Base-by-base conservation (phyloP, 2,888 invertebrate species). In the Tridacna gigas region DNA sequence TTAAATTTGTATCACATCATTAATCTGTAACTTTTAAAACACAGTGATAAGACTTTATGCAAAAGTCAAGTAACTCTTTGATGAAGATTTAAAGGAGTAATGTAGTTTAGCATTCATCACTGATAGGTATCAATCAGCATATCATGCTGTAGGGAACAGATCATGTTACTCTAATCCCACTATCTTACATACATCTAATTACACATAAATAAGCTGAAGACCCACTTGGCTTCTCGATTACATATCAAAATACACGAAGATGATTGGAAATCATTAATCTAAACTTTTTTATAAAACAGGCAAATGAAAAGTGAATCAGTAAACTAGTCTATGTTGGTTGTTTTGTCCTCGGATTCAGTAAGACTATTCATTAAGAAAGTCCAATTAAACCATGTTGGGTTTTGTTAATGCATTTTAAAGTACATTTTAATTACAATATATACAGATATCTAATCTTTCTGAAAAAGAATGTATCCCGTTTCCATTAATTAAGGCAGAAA, bases 171-270 rank as follows among this genome's bases (percentile, higher is more conserved):
- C 5, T 5, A 56, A 56, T 56, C 20, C 56, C 20, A 20, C 56
- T 69, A 69, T 69, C 69, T 69, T 47, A 22, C 47, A 45, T 69
- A 48, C 69, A 69, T 69, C 69, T 69, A 48, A 69, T 69, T 69
- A 48, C 22, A 37, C 48, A 9, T 69, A 69, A 69, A 69, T 69
- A 47, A 20, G n/a, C 69, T 22, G 47, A 20, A 69, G 69, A 69
- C 69, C 69, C 45, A 69, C 69, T 69, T 4, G 69, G 69, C 45
- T 69, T 69, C 69, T 69, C 69, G 4, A 66, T 66, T 66, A 66
- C 66, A 66, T 66, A 25, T 37, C 25, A 28, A 66, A 56, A 66
- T 66, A 66, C 28, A 11, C 28, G 25, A 22, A 37, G 37, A 37
- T 37, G 37, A 37, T 37, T 37, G 37, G 37, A 37, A 37, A 37